phyloP scores from a whole-genome alignment of 2,888 invertebrate species.

The Chaetogeoica ovagalla region DNA sequence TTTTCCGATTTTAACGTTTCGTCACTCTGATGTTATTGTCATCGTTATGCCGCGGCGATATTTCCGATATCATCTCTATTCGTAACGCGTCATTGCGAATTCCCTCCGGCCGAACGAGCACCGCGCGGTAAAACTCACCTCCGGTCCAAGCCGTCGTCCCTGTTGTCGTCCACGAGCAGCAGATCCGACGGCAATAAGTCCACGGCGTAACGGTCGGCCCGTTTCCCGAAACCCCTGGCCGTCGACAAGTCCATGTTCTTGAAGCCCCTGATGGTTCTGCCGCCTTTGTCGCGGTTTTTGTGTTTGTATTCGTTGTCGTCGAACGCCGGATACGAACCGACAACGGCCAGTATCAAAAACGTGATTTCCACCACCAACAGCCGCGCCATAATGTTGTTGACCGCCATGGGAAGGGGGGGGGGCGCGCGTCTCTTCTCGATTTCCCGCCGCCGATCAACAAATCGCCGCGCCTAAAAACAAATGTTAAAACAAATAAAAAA shows the following conservation, averaged over 20 bases:
- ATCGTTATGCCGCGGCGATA: no score
- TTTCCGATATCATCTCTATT: no score
- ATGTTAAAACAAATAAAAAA: no score
- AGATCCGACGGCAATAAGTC: slow-evolving; percentile 25
- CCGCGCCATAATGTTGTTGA: slow-evolving; percentile 22
- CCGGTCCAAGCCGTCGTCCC: slow-evolving; percentile 30
- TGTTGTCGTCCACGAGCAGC: not conserved
- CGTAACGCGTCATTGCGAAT: no score
- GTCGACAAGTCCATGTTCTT: slow-evolving; percentile 68
- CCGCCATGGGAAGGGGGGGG: no score
- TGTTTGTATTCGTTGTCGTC: slow-evolving; percentile 40
- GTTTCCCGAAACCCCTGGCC: slow-evolving; percentile 70
- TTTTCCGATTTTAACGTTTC: no score
- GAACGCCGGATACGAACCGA: slow-evolving; percentile 32
- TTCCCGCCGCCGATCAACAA: not conserved
- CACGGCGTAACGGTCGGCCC: slow-evolving; percentile 59
- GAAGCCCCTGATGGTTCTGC: slow-evolving; percentile 68
- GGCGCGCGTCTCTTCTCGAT: no score
- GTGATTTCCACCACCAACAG: slow-evolving; percentile 36
- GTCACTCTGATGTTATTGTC: no score
- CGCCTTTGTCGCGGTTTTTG: slow-evolving; percentile 59
- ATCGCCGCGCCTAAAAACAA: slow-evolving; percentile 16
- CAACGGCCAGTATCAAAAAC: slow-evolving; percentile 38
- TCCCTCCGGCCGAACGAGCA: no score
- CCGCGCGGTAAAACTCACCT: slow-evolving; percentile 31